Evolutionary conservation across 2,113 vertebrate species (phyloP).

Genomic region (Laterallus jamaicensis): DNA sequence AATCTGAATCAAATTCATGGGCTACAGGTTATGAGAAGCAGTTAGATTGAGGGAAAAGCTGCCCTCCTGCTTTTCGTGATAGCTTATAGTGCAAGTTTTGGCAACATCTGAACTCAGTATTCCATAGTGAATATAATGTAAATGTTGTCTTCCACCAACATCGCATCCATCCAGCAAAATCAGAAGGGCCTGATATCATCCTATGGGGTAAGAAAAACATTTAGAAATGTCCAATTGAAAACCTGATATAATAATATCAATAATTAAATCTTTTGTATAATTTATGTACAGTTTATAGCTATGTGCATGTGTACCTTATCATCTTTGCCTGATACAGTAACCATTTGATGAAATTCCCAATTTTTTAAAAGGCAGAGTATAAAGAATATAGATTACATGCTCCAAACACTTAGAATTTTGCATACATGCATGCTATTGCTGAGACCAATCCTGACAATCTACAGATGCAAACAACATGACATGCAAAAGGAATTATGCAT

Average conservation of each 20-base stretch:
- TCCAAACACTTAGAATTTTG: not conserved
- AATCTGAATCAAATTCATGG: not conserved
- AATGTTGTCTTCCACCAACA: not conserved
- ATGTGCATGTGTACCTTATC: accelerated
- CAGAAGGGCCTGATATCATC: not conserved
- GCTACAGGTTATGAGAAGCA: not conserved
- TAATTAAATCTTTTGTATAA: not conserved
- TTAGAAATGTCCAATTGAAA: not conserved
- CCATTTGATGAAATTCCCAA: not conserved
- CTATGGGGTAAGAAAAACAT: not conserved
- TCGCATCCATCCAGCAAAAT: not conserved
- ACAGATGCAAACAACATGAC: conserved; percentile 9
- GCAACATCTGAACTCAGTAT: not conserved
- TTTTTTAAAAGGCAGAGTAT: not conserved
- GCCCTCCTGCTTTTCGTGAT: not conserved
- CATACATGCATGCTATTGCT: not conserved
- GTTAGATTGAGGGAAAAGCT: not conserved
- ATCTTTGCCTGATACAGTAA: not conserved
- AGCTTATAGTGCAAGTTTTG: not conserved
- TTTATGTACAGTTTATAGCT: not conserved
- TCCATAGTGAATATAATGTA: not conserved
- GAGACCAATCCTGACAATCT: not conserved
- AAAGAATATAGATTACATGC: not conserved
- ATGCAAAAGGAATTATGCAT: not conserved
- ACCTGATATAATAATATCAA: not conserved